Conservation (phyloP, 2,113 vertebrate genomes). For the Barnardius zonarius region DNA sequence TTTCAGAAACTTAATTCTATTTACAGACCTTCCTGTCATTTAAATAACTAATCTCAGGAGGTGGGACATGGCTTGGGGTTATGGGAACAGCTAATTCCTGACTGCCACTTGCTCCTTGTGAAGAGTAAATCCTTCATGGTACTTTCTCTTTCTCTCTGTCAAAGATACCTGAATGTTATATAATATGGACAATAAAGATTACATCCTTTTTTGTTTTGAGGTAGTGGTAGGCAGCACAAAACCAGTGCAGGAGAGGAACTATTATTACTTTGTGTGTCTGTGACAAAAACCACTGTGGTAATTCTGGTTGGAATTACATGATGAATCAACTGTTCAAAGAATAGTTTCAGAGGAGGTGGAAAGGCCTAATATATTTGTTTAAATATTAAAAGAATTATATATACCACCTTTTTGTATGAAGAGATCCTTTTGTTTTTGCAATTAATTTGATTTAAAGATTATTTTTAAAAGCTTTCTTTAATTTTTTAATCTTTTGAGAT, state of each 20-base stretch:
- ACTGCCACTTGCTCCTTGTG: neutral
- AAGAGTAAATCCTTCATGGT: neutral
- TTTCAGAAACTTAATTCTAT: slow-evolving; percentile 3
- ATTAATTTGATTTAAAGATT: neutral
- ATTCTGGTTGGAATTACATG: neutral
- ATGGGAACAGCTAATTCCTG: neutral
- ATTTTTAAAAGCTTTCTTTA: neutral
- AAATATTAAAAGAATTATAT: neutral
- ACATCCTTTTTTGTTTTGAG: neutral
- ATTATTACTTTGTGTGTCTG: neutral
- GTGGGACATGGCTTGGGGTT: neutral
- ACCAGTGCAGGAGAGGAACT: neutral
- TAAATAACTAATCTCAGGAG: slow-evolving; percentile 15
- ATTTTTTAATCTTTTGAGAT: neutral
- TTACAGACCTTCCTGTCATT: neutral
- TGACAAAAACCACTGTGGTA: neutral
- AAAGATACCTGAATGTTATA: neutral
- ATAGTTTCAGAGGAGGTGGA: neutral
- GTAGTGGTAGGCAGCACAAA: neutral
- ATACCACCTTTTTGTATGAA: neutral
- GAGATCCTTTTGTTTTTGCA: neutral
- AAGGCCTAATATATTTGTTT: neutral
- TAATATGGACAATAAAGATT: neutral
- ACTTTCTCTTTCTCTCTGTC: neutral
- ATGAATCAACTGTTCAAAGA: neutral